Conservation (phyloP, 2,113 vertebrate genomes). For the Larimichthys crocea region DNA sequence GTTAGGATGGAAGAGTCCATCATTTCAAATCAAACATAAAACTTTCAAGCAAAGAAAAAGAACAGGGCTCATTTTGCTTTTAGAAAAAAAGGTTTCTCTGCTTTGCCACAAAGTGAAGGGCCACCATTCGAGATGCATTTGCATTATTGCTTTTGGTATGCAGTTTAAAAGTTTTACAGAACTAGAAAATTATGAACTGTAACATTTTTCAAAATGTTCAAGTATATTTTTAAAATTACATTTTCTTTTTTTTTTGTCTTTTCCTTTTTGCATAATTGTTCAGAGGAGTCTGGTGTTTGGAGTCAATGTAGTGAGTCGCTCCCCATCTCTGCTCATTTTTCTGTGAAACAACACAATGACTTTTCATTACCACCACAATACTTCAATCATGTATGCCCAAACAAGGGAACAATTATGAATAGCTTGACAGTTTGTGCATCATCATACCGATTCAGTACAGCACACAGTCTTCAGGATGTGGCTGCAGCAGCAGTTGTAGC, state of each 20-base stretch:
- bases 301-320: conserved; percentile 48
- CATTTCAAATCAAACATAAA: conserved; percentile 77
- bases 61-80: conserved; percentile 63
- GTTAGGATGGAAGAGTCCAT: conserved; percentile 58
- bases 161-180: conserved; percentile 74
- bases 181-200: conserved; percentile 76
- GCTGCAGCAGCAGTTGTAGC: conserved; percentile 88
- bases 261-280: conserved; percentile 60
- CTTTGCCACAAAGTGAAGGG: conserved; percentile 66
- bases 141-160: conserved; percentile 62
- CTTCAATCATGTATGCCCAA: background rate
- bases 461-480: conserved; percentile 88
- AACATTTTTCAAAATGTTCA: conserved; percentile 70
- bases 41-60: conserved; percentile 74
- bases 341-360: conserved; percentile 59
- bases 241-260: conserved; percentile 48
- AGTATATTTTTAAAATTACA: conserved; percentile 69
- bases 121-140: conserved; percentile 50
- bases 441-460: conserved; percentile 40
- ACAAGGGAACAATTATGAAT: rapidly evolving
- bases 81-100: conserved; percentile 62
- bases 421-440: background rate
- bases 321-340: conserved; percentile 29
- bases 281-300: conserved; percentile 41
- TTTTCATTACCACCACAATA: conserved; percentile 28